phyloP scores from a whole-genome alignment of 1,140 invertebrate genomes.

The Venturia canescens region DNA sequence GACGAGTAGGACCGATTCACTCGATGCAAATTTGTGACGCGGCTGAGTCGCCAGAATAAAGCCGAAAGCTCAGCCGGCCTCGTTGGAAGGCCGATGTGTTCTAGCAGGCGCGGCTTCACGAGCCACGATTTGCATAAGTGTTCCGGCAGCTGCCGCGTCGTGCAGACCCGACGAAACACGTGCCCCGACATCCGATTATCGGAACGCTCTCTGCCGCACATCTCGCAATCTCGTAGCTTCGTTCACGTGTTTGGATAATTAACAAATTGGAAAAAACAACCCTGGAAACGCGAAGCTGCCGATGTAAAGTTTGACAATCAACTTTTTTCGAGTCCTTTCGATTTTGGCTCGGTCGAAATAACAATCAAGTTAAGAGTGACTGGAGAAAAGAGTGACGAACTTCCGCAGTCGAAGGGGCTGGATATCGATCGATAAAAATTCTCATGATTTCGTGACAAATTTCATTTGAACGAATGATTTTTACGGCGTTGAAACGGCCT shows the following conservation, averaged over 20 bases:
- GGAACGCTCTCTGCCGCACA: constrained; percentile 50
- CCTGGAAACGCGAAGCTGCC: too few species aligned
- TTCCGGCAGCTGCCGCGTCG: constrained; percentile 69
- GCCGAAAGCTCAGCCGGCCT: constrained; percentile 71
- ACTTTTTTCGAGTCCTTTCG: too few species aligned
- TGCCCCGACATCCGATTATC: constrained; percentile 71
- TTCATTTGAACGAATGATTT: too few species aligned
- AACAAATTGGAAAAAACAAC: too few species aligned
- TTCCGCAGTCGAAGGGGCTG: too few species aligned
- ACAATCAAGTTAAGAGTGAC: too few species aligned
- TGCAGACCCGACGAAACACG: constrained; percentile 67
- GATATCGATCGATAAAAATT: too few species aligned
- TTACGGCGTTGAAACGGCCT: too few species aligned
- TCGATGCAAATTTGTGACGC: constrained; percentile 70
- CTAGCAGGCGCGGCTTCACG: constrained; percentile 33
- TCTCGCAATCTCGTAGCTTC: constrained; percentile 3
- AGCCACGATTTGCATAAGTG: constrained; percentile 74
- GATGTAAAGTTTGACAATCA: too few species aligned
- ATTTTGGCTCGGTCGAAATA: too few species aligned
- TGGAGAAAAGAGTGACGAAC: too few species aligned
- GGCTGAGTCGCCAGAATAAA: constrained; percentile 65
- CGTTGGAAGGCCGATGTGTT: constrained; percentile 32
- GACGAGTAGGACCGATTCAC: constrained; percentile 64
- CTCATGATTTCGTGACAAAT: too few species aligned
- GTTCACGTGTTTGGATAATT: background rate